A percentile compares a stretch with the other conserved stretches of the same genome.
Evolutionary conservation across 64 coral and sea anemone species (phyloP).

Genomic region (Porites lutea): DNA sequence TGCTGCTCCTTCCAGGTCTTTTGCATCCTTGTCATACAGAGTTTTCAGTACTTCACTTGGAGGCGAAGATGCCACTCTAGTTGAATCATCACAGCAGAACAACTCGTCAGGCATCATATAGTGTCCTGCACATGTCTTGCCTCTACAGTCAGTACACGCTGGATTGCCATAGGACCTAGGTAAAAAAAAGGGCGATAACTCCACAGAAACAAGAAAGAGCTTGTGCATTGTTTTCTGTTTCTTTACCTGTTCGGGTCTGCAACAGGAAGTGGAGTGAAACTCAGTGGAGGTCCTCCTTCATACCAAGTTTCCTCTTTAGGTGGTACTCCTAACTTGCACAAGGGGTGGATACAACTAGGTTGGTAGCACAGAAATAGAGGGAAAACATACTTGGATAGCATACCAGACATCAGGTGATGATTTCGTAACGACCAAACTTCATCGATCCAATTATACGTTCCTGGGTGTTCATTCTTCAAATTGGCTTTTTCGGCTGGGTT

Average conservation of each 20-base stretch:
- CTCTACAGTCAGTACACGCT: conserved; percentile 43
- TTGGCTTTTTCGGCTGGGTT: neutral
- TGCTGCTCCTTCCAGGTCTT: conserved; percentile 12
- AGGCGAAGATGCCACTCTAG: neutral
- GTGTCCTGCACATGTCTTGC: conserved; percentile 42
- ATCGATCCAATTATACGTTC: conserved; percentile 1
- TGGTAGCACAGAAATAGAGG: conserved; percentile 18
- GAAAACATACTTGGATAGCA: conserved; percentile 32
- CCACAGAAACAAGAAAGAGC: neutral
- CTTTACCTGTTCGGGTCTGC: conserved; percentile 24
- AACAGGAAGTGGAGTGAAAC: conserved; percentile 39
- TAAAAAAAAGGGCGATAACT: neutral
- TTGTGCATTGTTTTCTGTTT: neutral
- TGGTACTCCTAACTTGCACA: conserved; percentile 6
- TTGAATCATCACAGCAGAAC: conserved; percentile 25
- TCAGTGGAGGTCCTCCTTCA: conserved; percentile 41
- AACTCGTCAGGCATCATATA: conserved; percentile 47
- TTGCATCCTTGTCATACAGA: conserved; percentile 15
- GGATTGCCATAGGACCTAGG: conserved; percentile 59
- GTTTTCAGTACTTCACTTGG: conserved; percentile 26
- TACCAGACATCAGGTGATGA: neutral
- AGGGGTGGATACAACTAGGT: conserved; percentile 31
- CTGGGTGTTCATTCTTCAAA: conserved; percentile 21
- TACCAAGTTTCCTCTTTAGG: neutral
- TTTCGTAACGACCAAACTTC: conserved; percentile 25